Evolutionary conservation across 2,888 invertebrate genomes (phyloP).

Genomic region (Phorcus lineatus): DNA sequence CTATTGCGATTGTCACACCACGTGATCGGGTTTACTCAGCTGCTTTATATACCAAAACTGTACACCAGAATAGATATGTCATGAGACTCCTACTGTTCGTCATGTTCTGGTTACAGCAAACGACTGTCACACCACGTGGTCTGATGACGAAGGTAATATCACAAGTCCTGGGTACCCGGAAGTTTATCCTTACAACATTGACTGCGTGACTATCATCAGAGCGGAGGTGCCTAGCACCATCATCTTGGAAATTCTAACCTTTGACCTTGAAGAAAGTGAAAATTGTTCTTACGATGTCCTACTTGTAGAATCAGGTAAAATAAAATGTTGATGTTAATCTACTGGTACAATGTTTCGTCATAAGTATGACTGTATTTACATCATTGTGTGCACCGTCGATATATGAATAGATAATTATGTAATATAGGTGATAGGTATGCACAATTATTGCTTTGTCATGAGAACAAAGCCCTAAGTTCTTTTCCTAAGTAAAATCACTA

Average conservation of each 20-base stretch:
- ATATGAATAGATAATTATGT: too few relatives aligned
- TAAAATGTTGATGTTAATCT: not conserved
- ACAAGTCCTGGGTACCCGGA: constrained; percentile 48
- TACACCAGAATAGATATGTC: too few relatives aligned
- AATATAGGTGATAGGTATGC: too few relatives aligned
- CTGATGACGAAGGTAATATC: constrained; percentile 33
- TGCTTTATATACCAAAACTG: too few relatives aligned
- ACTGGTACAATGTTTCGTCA: too few relatives aligned
- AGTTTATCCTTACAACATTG: constrained; percentile 39
- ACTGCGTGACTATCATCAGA: constrained; percentile 45
- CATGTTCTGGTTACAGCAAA: not conserved
- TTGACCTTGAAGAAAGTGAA: constrained; percentile 51
- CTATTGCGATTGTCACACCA: too few relatives aligned
- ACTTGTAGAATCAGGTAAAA: constrained; percentile 38
- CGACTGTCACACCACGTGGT: not conserved
- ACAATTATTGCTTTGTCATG: too few relatives aligned
- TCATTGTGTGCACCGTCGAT: too few relatives aligned
- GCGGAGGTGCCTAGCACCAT: constrained; percentile 36
- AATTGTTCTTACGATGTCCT: constrained; percentile 52
- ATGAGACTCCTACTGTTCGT: not conserved
- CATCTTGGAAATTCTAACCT: constrained; percentile 45
- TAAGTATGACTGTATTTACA: too few relatives aligned
- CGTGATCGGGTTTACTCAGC: too few relatives aligned
- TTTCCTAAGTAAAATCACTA: too few relatives aligned
- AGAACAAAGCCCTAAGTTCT: too few relatives aligned